Evolutionary conservation across 1,140 invertebrate genomes (phyloP).

Genomic region (Prorops nasuta): DNA sequence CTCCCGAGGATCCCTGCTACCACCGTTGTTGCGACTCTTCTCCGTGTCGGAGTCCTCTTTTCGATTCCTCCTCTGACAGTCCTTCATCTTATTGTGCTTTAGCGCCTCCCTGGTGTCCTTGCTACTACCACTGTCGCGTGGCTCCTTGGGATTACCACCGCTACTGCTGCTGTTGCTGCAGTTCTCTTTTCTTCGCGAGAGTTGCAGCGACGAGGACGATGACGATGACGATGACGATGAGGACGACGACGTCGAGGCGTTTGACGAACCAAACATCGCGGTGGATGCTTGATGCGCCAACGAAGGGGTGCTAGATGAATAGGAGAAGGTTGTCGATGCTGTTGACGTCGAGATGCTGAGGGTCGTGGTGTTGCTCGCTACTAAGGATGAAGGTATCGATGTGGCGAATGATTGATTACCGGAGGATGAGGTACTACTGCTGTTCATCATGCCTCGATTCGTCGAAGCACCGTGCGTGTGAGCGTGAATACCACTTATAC

Average conservation of each 20-base stretch:
- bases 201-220: constrained; percentile 19
- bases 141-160: constrained; percentile 10
- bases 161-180: constrained; percentile 6
- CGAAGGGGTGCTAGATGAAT: constrained; percentile 1
- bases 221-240: constrained; percentile 16
- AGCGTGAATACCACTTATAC: constrained; percentile 27
- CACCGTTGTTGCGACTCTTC: constrained; percentile 41
- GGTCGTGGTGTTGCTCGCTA: constrained; percentile 1
- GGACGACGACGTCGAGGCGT: constrained; percentile 20
- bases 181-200: constrained; percentile 22
- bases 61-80: constrained; percentile 33
- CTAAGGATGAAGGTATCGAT: neutral
- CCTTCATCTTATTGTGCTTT: constrained; percentile 37
- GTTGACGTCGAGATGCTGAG: neutral
- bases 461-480: constrained; percentile 39
- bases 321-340: constrained; percentile 4
- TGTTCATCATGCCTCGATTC: constrained; percentile 25
- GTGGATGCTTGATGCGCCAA: constrained; percentile 21
- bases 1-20: constrained; percentile 22
- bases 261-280: too few species aligned
- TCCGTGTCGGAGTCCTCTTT: constrained; percentile 37
- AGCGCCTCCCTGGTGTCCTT: constrained; percentile 40
- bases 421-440: too few species aligned
- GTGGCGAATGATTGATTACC: constrained; percentile 14
- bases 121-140: constrained; percentile 32